A percentile compares a stretch with the other conserved stretches of the same genome.
Conservation (phyloP, 2,797 vertebrate species). For the Oreochromis mossambicus region DNA sequence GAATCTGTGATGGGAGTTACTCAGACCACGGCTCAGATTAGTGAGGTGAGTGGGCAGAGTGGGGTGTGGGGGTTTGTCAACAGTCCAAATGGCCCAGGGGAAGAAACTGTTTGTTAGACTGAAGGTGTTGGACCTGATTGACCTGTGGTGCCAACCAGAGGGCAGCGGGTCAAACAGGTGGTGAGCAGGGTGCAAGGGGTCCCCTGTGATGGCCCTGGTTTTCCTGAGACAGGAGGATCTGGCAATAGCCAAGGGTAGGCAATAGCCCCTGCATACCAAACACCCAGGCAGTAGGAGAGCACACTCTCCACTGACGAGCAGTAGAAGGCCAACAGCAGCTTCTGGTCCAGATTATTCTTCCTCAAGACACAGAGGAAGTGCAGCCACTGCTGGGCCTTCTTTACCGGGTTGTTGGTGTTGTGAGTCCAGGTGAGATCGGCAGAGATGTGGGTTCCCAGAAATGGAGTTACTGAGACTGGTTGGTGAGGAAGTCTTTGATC, state of each 20-base stretch:
- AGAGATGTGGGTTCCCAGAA: neutral
- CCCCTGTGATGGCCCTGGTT: neutral
- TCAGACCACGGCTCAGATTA: neutral
- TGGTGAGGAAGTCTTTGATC: neutral
- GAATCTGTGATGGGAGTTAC: neutral
- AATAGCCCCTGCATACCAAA: neutral
- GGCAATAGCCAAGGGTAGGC: neutral
- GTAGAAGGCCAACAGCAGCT: neutral
- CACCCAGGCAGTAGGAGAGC: neutral
- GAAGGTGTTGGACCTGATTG: neutral
- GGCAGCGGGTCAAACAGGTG: neutral
- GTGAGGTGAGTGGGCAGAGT: neutral
- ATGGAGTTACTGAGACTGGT: neutral
- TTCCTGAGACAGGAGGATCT: neutral
- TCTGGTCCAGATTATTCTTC: neutral
- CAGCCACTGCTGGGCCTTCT: neutral
- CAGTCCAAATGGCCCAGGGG: neutral
- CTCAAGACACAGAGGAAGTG: neutral
- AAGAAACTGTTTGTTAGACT: neutral
- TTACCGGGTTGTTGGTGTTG: neutral
- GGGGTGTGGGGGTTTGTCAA: neutral
- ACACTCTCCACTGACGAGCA: neutral
- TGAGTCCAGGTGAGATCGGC: neutral
- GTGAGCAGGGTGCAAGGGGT: neutral
- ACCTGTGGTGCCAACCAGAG: neutral